A percentile compares a stretch with the other conserved stretches of the same genome.
Conservation (phyloP, 2,113 vertebrate genomes). For the western clawed frog (Xenopus tropicalis) region UCB_Xtro_10.0 CM004452.2:39990501-39991000, state of each 20-base stretch:
- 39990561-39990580: neutral
- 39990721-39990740: neutral
- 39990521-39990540: neutral
- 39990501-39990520: neutral
- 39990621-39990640: conserved; percentile 1
- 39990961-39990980: no score
- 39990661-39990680: neutral
- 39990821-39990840: neutral
- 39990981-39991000: no score
- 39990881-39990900: no score
- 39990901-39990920: no score
- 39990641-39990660: neutral
- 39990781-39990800: neutral
- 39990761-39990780: neutral
- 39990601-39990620: neutral
- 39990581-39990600: neutral
- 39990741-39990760: neutral
- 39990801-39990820: neutral
- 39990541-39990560: neutral
- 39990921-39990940: no score
- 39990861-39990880: no score
- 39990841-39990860: neutral
- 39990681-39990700: neutral
- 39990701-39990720: neutral
- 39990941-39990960: no score